phyloP scores from a whole-genome alignment of 2,797 vertebrate genomes.

The Hybognathus amarus region DNA sequence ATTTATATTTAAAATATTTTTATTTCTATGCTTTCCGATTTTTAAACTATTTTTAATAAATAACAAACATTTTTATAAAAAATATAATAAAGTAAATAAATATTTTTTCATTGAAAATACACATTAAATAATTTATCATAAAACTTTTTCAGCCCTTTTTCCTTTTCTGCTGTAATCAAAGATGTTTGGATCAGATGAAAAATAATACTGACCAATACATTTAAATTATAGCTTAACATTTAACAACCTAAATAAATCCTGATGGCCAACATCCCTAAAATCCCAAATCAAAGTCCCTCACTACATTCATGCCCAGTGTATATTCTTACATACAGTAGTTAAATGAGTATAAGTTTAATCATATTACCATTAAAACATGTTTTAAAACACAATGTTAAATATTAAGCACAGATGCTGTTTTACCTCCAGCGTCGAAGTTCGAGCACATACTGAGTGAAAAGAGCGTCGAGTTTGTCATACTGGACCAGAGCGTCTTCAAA shows the following conservation, averaged over 20 bases:
- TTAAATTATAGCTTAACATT: not conserved
- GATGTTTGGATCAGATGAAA: not conserved
- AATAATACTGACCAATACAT: not conserved
- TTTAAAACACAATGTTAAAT: too few relatives aligned
- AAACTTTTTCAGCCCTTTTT: not conserved
- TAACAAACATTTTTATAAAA: too few relatives aligned
- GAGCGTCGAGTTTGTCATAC: conserved; percentile 97
- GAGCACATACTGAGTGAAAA: conserved; percentile 97
- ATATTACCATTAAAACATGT: not conserved
- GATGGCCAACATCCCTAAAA: not conserved
- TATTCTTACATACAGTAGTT: not conserved
- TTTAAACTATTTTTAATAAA: not conserved
- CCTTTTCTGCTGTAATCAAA: not conserved
- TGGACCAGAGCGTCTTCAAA: conserved; percentile 97
- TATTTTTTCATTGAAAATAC: not conserved
- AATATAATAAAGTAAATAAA: not conserved
- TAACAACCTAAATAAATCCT: not conserved
- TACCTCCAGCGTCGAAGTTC: conserved; percentile 98
- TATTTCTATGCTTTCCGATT: too few relatives aligned
- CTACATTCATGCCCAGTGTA: not conserved
- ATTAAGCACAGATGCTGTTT: not conserved
- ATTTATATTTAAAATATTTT: too few relatives aligned
- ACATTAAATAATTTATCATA: not conserved
- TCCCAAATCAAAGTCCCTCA: not conserved
- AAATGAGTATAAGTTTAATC: not conserved